These are phyloP conservation scores for Pipistrellus nathusii DNA, from an alignment of 2,797 vertebrate species.

Conservation along the genomic window DNA sequence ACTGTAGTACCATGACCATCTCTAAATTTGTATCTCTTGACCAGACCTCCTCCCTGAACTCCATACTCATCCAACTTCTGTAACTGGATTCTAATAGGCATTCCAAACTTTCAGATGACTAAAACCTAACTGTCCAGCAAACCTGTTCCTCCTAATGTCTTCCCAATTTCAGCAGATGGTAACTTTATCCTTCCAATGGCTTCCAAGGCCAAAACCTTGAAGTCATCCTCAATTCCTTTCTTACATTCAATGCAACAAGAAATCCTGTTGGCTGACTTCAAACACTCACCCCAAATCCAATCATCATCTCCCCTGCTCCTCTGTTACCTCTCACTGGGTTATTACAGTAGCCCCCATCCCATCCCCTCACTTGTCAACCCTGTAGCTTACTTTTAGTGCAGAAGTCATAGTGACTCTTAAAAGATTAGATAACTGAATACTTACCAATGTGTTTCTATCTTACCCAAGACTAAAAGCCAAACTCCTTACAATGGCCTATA, in stretches of 20 bases:
- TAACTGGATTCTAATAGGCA: not conserved
- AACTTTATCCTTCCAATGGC: not conserved
- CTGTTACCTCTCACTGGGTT: not conserved
- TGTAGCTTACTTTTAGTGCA: not conserved
- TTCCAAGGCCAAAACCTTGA: not conserved
- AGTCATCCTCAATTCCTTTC: constrained; percentile 13
- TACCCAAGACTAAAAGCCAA: not conserved
- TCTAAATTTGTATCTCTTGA: not conserved
- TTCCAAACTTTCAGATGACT: not conserved
- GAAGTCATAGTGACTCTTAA: not conserved
- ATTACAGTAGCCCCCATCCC: not conserved
- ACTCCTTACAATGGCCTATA: not conserved
- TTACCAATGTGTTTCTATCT: not conserved
- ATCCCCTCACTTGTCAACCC: not conserved
- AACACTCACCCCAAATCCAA: not conserved
- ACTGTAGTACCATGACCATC: not conserved
- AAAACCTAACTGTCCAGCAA: not conserved
- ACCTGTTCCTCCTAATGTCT: not conserved
- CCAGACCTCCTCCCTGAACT: no score
- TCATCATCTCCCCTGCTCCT: not conserved
- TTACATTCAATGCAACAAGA: not conserved
- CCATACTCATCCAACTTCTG: no score
- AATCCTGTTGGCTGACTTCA: not conserved
- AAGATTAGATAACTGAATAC: not conserved
- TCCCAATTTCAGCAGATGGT: not conserved